Evolutionary conservation across 1,140 invertebrate genomes (phyloP), one percentile per base, ranked within the genome.

Genomic region (Zophobas atratus): DNA sequence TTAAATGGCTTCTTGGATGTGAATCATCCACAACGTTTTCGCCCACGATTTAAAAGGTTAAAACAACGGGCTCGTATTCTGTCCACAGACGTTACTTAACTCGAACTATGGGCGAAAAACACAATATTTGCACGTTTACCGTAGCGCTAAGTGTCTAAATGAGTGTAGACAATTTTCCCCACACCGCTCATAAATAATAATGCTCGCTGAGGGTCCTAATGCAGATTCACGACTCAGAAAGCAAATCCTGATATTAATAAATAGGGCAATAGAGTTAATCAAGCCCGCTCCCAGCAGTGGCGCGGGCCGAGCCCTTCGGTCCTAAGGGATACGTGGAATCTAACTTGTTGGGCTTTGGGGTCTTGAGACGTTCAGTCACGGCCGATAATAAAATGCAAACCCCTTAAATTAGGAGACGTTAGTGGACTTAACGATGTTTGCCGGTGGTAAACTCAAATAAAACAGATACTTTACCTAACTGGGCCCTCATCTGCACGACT

Each of bases 401-500:
- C 57, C 57, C 57, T 63, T 63, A 63, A 63, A 63, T 63, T 63
- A 63, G 57, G 38, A 63, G 36, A 63, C 57, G 57, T 63, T 72
- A 72, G 46, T 72, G 34, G 46, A 72, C 51, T 72, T 72, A 72
- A 72, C 70, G 70, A 53, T 72, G 70, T 72, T 72, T 36, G 43
- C 38, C 70, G 48, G 70, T 35, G 70, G 51, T 72, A 49, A 72
- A 72, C 46, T 72, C 70, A 72, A 72, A 72, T 72, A 72, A 72
- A 72, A 72, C 70, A 72, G 51, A 72, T 72, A 72, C 70, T 72
- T 72, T 72, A 72, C 70, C 70, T 72, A 72, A 72, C 70, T 72
- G 51, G 51, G 70, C 70, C 70, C 70, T 72, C 51, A 51, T 72
- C 70, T 72, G 48, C 46, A 63, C 78, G 78, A 76, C 74, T 80